A percentile compares a stretch with the other conserved stretches of the same genome.
These are phyloP conservation scores for Liparis tanakae DNA, from an alignment of 2,797 vertebrate species.

Conservation along the genomic window DNA sequence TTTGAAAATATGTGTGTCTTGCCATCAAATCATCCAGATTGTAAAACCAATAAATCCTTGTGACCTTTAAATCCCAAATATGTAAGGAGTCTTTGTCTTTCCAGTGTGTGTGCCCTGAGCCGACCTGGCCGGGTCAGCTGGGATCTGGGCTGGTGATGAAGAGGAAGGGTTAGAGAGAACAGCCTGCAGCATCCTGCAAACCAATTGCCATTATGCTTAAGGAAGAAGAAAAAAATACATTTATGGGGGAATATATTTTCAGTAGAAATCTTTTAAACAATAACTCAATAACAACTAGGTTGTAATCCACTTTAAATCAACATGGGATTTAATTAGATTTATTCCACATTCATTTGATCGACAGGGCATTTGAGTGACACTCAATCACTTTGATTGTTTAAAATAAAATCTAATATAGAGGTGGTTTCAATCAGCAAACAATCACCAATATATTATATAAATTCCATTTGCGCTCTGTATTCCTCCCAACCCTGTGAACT, in stretches of 20 bases:
- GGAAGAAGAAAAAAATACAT: conserved; percentile 12
- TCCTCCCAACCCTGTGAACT: conserved; percentile 29
- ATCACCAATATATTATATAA: conserved; percentile 14
- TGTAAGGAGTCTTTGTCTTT: conserved; percentile 54
- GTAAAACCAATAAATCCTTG: conserved; percentile 49
- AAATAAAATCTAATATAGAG: conserved; percentile 18
- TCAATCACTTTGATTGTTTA: conserved; percentile 23
- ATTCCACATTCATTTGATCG: conserved; percentile 19
- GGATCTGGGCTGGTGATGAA: conserved; percentile 4
- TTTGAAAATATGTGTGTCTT: conserved; percentile 53
- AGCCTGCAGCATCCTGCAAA: conserved; percentile 29
- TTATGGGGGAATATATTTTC: background rate
- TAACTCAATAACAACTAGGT: conserved; percentile 25
- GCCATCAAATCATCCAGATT: conserved; percentile 66
- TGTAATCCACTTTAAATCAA: conserved; percentile 40
- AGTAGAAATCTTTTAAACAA: conserved; percentile 31
- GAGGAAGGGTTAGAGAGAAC: conserved; percentile 3
- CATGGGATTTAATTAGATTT: conserved; percentile 34
- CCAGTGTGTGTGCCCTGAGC: background rate
- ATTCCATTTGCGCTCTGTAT: conserved; percentile 23
- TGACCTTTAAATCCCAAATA: conserved; percentile 68
- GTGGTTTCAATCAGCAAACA: conserved; percentile 31
- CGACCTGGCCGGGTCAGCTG: background rate
- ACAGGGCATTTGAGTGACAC: conserved; percentile 26
- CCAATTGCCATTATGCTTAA: conserved; percentile 29